Conservation (phyloP, 2,797 vertebrate genomes). For the Spinibarbus caldwelli region DNA sequence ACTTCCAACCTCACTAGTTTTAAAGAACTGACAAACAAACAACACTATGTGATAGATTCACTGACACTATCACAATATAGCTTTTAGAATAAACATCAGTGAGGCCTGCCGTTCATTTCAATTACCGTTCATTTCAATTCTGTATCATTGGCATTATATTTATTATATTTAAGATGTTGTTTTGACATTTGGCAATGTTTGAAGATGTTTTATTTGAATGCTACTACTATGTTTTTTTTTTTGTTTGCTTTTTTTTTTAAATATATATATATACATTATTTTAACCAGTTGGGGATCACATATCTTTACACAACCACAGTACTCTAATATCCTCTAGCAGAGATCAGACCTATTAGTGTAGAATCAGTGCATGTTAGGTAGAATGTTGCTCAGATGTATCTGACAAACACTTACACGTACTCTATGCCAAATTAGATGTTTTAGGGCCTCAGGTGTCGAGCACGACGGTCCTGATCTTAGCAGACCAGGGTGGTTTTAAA, state of each 20-base stretch:
- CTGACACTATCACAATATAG: conserved; percentile 19
- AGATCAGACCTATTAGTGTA: conserved; percentile 26
- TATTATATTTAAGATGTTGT: neutral
- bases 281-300: conserved; percentile 19
- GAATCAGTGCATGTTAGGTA: conserved; percentile 51
- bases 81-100: conserved; percentile 5
- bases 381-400: conserved; percentile 27
- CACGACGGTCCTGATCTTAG: conserved; percentile 7
- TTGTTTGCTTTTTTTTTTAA: neutral
- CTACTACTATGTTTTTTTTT: neutral
- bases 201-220: neutral
- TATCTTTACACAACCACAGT: conserved; percentile 12
- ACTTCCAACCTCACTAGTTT: neutral
- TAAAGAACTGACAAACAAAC: neutral
- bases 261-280: neutral
- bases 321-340: conserved; percentile 5
- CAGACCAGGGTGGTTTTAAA: neutral
- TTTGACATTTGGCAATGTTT: conserved; percentile 5
- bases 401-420: conserved; percentile 52
- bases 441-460: conserved; percentile 53
- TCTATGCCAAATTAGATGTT: conserved; percentile 62
- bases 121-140: too few species aligned
- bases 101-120: neutral
- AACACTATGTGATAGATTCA: neutral
- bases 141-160: neutral